Evolutionary conservation across 1,140 invertebrate species (phyloP), one percentile per base, ranked within the genome.

Genomic region (Acarapis woodi): DNA sequence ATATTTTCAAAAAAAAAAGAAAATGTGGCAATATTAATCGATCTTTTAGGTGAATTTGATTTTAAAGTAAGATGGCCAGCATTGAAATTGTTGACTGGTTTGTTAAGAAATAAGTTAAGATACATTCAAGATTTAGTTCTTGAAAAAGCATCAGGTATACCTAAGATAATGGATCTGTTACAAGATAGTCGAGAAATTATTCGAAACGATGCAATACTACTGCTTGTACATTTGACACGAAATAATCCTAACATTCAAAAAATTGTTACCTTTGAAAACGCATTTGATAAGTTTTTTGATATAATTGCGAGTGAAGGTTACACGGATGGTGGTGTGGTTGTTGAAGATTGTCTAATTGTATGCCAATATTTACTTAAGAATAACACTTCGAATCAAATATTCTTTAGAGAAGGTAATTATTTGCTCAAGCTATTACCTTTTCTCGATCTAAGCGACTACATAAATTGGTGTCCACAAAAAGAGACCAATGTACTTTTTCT

Each of bases 231-330:
- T 51, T 57, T 99, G 33, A 94, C 85, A 0, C 83, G 83, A 59
- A 71, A 72, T 4, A 96, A 97, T 62, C 75, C 82, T 0, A 93
- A 93, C 54, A 87, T 99, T 47, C 93, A 99, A 55, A 97, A 99
- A 60, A 94, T 99, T 49, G 83, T 99, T 3, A 90, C 87, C 0
- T 99, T 96, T 61, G 87, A 99, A 60, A 96, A 93, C 61, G 83
- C 82, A 0, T 99, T 96, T 56, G 87, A 96, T 58, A 65, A 76
- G 44, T 61, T 99, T 25, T 76, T 96, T 47, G 76, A 83, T 51
- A 83, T 97, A 22, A 79, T 99, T 19, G 60, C 59, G 1, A 71
- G 78, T 46, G 93, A 99, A 60, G 87, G 83, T 31, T 72, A 70
- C 46, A 72, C 74, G 18, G 82, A 96, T 58, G 88, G 85, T 36